These are phyloP conservation scores for Seladonia tumulorum DNA, from an alignment of 2,888 invertebrate species.

Conservation along the genomic window DNA sequence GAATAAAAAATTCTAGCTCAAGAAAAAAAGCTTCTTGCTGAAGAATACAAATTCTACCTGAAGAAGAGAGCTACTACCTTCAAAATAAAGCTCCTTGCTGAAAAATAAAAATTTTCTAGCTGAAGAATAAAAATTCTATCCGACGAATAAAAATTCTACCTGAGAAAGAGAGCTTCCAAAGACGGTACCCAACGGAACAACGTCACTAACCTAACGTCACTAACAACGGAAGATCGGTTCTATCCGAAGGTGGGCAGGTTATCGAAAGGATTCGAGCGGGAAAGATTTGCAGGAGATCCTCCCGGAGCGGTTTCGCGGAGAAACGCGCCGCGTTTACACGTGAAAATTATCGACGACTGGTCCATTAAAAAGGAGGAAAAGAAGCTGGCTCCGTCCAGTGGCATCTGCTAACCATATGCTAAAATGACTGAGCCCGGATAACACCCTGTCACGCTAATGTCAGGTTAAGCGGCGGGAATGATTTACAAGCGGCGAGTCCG, in stretches of 20 bases:
- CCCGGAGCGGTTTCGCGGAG: not conserved
- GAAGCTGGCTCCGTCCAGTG: slow-evolving; percentile 49
- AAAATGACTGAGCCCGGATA: slow-evolving; percentile 71
- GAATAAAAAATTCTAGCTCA: too few species aligned
- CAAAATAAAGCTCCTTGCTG: too few species aligned
- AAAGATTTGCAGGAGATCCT: not conserved
- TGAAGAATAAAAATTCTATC: too few species aligned
- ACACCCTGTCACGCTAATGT: slow-evolving; percentile 74
- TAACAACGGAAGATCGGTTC: too few species aligned
- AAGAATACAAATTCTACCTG: too few species aligned
- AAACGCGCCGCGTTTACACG: slow-evolving; percentile 52
- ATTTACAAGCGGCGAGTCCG: slow-evolving; percentile 71
- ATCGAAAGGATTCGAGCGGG: not conserved
- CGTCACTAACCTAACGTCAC: too few species aligned
- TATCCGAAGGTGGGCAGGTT: not conserved
- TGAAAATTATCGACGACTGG: slow-evolving; percentile 64
- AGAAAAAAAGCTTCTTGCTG: too few species aligned
- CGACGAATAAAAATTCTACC: too few species aligned
- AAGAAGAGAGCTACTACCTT: too few species aligned
- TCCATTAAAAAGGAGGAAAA: slow-evolving; percentile 57
- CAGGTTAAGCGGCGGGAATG: slow-evolving; percentile 74
- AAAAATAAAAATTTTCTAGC: too few species aligned
- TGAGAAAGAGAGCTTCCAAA: too few species aligned
- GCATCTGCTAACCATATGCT: slow-evolving; percentile 75
- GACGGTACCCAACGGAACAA: too few species aligned